phyloP scores from a whole-genome alignment of 2,113 vertebrate genomes.

The Odobenus rosmarus region DNA sequence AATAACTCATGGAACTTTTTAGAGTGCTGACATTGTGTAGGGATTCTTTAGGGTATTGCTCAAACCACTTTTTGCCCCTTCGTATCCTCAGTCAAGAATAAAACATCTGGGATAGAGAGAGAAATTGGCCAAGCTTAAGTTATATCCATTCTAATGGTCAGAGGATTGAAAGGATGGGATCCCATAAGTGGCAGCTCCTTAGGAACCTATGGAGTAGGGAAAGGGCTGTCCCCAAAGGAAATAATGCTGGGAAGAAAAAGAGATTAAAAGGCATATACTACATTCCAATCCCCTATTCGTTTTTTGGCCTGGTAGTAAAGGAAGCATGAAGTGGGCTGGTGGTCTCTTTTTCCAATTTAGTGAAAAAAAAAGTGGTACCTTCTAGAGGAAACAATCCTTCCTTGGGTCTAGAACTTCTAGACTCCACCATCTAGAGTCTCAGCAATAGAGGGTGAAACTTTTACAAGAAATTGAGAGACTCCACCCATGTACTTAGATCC shows the following conservation, averaged over 20 bases:
- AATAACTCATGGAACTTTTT: neutral
- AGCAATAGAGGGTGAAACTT: neutral
- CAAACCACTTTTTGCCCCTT: neutral
- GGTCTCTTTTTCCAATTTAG: neutral
- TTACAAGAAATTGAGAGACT: neutral
- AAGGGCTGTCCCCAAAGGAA: neutral
- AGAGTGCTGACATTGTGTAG: neutral
- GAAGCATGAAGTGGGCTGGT: neutral
- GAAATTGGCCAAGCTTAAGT: neutral
- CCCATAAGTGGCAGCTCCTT: neutral
- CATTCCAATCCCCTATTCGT: neutral
- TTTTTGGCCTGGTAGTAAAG: neutral
- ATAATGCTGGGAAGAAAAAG: neutral
- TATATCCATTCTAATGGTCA: neutral
- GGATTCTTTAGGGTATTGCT: neutral
- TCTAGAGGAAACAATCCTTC: neutral
- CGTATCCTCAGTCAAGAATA: neutral
- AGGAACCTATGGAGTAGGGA: neutral
- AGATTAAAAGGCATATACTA: neutral
- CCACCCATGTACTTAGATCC: neutral
- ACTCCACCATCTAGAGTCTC: neutral
- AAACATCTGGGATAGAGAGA: neutral
- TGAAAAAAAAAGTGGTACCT: neutral
- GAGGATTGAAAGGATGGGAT: neutral
- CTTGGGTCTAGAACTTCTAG: neutral